Base-by-base conservation (phyloP, 2,888 invertebrate species). In the Plagodis pulveraria region DNA sequence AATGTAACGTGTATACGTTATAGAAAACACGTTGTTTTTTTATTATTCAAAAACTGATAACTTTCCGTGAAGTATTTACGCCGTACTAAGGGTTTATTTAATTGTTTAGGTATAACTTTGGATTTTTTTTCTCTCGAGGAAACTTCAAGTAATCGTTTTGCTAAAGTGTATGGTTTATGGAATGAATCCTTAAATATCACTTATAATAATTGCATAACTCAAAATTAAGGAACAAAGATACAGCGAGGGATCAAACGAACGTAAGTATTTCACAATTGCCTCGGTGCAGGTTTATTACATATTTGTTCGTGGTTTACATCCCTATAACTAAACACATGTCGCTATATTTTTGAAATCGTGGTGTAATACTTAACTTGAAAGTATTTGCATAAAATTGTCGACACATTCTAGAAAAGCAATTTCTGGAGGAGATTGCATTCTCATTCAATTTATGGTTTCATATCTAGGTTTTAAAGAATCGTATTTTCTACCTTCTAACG, bases 351-450 rank as follows among this genome's bases (percentile, higher is more conserved):
- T 11, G 36, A 6, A 8, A 36, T 12, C 50, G 12, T 34, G 47
- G 35, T 38, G 38, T 22, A 38, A 22, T 12, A 32, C 45, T 50
- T 50, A 22, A 50, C 40, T 38, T 48, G 34, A 52, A 58, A 53
- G 43, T 46, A 41, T 10, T 22, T 22, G 22, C 40, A 33, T 50
- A 41, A 38, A 50, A 50, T 54, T 50, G 47, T 47, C 50, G 42
- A 35, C 59, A 59, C 55, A 54, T 58, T 35, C 50, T 47, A 33
- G 33, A 41, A 44, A 40, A 58, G 42, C 54, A 45, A 53, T 55
- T 43, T 50, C 43, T n/a, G 50, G 50, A 50, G 7, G 22, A 54
- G 11, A 58, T 58, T 49, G 53, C n/a, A 44, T n/a, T 42, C 33
- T 33, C 32, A 50, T 58, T 58, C 12, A 48, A 58, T 52, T 52